Base-by-base conservation (phyloP, 1,140 invertebrate species). In the Chelonus insularis region DNA sequence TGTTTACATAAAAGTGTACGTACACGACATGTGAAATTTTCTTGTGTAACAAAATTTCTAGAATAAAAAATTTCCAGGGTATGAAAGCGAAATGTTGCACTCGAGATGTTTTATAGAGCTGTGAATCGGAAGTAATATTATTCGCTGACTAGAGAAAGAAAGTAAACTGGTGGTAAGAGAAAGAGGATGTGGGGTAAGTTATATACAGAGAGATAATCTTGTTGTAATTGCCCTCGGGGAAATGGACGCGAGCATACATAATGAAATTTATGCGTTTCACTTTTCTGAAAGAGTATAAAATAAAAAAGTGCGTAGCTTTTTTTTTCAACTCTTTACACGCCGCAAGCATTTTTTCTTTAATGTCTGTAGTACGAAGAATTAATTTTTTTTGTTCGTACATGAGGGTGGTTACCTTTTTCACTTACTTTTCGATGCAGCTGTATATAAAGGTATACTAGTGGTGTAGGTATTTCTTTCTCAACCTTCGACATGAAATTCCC, bases 61-160 rank as follows among this genome's bases (percentile, higher is more conserved):
- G 52, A 21, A 55, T 55, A 34, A 55, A 55, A 55, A 55, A 55
- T 55, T 55, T 55, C 23, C 34, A 55, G 29, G 36, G 52, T 37
- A 55, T 37, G 36, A 21, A 55, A 55, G 52, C 52, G 52, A 55
- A 52, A 55, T 55, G 52, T 55, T 37, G 52, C 52, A 29, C 52
- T 55, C 34, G 52, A 55, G 52, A 55, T 55, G 52, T 21, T 55
- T 55, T 55, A 55, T 55, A 34, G 52, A 7, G 36, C 52, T 55
- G 34, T 18, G 52, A 55, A 55, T 55, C 52, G 52, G 52, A 55
- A 55, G 52, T 55, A 55, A 55, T 55, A 55, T 55, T 55, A 55
- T 55, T 23, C 52, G 52, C 34, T 34, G 20, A 51, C 12, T 43
- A 43, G 16, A 43, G 41, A 43, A 43, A 43, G 41, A 43, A 43